Conservation (phyloP, 2,888 invertebrate genomes). For the Epiblema foenella region DNA sequence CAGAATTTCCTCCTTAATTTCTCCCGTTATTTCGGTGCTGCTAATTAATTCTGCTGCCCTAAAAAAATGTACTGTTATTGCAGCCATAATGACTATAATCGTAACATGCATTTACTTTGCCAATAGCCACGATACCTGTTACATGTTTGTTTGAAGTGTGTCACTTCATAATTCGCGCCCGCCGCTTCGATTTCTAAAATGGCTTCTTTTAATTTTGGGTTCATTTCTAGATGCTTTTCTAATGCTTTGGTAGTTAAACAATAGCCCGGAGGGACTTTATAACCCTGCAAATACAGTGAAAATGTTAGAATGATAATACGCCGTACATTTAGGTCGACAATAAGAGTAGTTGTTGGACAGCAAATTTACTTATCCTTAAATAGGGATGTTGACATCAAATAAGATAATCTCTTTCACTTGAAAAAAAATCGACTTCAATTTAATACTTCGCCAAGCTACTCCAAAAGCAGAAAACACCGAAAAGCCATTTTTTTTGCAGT, state of each 20-base stretch:
- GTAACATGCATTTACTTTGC: neutral
- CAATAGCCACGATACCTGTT: constrained; percentile 56
- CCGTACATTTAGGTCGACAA: no score
- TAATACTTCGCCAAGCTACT: no score
- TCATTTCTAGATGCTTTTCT: constrained; percentile 81
- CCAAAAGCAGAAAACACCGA: no score
- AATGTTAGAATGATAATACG: neutral
- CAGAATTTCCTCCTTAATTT: constrained; percentile 69
- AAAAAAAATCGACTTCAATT: no score
- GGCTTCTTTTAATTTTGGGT: constrained; percentile 72
- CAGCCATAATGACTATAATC: no score
- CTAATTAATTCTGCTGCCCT: constrained; percentile 78
- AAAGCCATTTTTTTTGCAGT: no score
- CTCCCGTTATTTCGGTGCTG: constrained; percentile 65
- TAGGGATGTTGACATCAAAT: no score
- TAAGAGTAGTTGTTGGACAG: neutral
- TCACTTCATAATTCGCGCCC: constrained; percentile 76
- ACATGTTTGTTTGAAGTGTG: constrained; percentile 81
- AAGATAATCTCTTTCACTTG: no score
- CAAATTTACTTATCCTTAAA: no score
- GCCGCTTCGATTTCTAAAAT: constrained; percentile 81
- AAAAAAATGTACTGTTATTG: constrained; percentile 44
- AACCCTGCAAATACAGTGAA: constrained; percentile 67
- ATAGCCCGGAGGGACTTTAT: constrained; percentile 88
- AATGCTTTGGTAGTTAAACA: constrained; percentile 88